Conservation (phyloP, 92 coral and sea anemone genomes). For the Ricordea florida region DNA sequence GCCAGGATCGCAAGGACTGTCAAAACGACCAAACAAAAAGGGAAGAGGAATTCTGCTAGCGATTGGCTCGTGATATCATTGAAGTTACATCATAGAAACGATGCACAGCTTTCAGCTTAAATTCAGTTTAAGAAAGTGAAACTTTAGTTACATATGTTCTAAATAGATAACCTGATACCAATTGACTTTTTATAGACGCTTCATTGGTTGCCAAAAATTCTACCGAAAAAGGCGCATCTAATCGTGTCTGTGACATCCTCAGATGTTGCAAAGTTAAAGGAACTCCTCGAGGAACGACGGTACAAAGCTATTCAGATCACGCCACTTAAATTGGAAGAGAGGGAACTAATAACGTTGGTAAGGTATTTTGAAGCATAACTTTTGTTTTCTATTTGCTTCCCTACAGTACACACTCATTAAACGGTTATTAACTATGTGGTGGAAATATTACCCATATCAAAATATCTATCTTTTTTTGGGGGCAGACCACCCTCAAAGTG, state of each 20-base stretch:
- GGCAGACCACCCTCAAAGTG: constrained; percentile 70
- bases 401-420: no score
- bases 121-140: not conserved
- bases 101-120: no score
- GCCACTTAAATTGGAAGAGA: constrained; percentile 48
- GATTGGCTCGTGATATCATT: no score
- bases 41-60: no score
- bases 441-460: not conserved
- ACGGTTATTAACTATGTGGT: not conserved
- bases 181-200: constrained; percentile 44
- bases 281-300: constrained; percentile 63
- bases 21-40: no score
- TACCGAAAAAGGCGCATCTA: constrained; percentile 64
- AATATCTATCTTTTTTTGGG: not conserved
- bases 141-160: not conserved
- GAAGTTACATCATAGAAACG: no score
- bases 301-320: constrained; percentile 33
- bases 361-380: no score
- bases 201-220: constrained; percentile 78
- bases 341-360: constrained; percentile 82
- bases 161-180: not conserved
- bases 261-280: constrained; percentile 59
- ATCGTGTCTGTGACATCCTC: constrained; percentile 64
- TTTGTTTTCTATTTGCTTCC: no score
- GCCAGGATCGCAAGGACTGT: not conserved